Conservation (phyloP, 2,888 invertebrate genomes). For the Megaustenia siamemsis region DNA sequence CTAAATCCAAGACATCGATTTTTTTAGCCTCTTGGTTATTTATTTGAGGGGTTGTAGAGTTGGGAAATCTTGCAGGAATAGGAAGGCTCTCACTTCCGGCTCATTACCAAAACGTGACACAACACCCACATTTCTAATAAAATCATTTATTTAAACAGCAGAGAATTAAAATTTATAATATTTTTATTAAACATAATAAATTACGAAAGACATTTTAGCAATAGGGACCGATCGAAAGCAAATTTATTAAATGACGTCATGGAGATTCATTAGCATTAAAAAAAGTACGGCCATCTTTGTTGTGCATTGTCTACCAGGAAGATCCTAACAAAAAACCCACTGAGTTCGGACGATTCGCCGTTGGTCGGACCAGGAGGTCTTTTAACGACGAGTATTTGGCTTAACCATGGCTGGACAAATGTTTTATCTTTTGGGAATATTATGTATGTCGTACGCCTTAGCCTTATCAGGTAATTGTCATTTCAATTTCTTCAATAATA, state of each 20-base stretch:
- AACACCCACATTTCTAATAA: neutral
- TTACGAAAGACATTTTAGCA: neutral
- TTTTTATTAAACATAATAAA: neutral
- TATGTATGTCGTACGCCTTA: constrained; percentile 14
- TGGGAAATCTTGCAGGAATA: neutral
- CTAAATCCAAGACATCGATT: neutral
- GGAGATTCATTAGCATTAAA: constrained; percentile 66
- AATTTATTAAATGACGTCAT: constrained; percentile 63
- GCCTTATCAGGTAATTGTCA: constrained; percentile 1
- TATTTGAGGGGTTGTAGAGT: neutral
- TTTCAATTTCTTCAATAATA: neutral
- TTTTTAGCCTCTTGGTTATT: constrained; percentile 1
- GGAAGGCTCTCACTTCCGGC: neutral
- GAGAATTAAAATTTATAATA: neutral
- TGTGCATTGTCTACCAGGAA: constrained; percentile 41
- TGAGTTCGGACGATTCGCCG: neutral
- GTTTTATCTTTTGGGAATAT: neutral
- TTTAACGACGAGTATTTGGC: neutral
- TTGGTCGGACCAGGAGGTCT: neutral
- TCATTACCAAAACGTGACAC: neutral
- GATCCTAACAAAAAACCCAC: neutral
- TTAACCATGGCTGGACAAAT: constrained; percentile 26
- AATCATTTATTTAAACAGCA: neutral
- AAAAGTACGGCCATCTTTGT: constrained; percentile 67
- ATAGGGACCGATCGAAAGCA: neutral